Conservation (phyloP, 2,113 vertebrate genomes). For the Danio rerio region GRCz12tu NC_133185.1:7332501-7333000, state of each 20-base stretch:
- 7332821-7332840: slow-evolving; percentile 92
- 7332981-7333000: no score
- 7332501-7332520: slow-evolving; percentile 83
- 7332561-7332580: slow-evolving; percentile 75
- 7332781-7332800: slow-evolving; percentile 89
- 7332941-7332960: no score
- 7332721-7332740: not conserved
- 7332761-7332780: slow-evolving; percentile 90
- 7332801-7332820: slow-evolving; percentile 90
- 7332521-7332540: slow-evolving; percentile 81
- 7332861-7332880: slow-evolving; percentile 72
- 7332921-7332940: no score
- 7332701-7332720: not conserved
- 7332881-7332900: not conserved
- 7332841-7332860: slow-evolving; percentile 88
- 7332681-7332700: no score
- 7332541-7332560: slow-evolving; percentile 82
- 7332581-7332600: slow-evolving; percentile 79
- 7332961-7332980: no score
- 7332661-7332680: no score
- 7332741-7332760: slow-evolving; percentile 85
- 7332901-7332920: no score
- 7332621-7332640: no score
- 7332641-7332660: no score
- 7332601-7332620: no score